These are phyloP conservation scores for Leptinotarsa peninsularis DNA, from an alignment of 2,888 invertebrate species.

Conservation along the genomic window DNA sequence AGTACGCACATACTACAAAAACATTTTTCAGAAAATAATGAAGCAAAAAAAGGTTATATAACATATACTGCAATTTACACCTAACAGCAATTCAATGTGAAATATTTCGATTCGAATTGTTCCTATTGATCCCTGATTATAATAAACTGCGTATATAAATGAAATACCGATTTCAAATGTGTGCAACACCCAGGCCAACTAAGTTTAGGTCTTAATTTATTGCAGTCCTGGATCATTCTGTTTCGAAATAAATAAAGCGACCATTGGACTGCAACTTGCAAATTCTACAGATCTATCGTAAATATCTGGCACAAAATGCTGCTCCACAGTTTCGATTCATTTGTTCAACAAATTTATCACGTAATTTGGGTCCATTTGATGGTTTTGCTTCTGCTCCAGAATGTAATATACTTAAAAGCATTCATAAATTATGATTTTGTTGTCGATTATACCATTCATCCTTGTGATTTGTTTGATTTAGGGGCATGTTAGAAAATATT, in stretches of 20 bases:
- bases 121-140: background rate
- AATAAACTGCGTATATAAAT: background rate
- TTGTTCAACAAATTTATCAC: background rate
- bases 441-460: too few species aligned
- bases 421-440: too few species aligned
- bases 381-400: too few species aligned
- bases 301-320: background rate
- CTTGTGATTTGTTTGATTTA: too few species aligned
- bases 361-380: too few species aligned
- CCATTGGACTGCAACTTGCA: background rate
- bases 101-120: conserved; percentile 1
- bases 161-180: too few species aligned
- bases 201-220: background rate
- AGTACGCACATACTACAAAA: conserved; percentile 88
- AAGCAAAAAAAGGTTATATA: background rate
- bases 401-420: too few species aligned
- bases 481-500: too few species aligned
- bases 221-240: background rate
- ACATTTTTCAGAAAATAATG: background rate
- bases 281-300: background rate
- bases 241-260: background rate
- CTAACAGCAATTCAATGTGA: background rate
- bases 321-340: background rate
- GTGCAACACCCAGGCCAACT: background rate
- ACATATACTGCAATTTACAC: background rate